Conservation (phyloP, 2,797 vertebrate genomes). For the Carduelis carduelis region DNA sequence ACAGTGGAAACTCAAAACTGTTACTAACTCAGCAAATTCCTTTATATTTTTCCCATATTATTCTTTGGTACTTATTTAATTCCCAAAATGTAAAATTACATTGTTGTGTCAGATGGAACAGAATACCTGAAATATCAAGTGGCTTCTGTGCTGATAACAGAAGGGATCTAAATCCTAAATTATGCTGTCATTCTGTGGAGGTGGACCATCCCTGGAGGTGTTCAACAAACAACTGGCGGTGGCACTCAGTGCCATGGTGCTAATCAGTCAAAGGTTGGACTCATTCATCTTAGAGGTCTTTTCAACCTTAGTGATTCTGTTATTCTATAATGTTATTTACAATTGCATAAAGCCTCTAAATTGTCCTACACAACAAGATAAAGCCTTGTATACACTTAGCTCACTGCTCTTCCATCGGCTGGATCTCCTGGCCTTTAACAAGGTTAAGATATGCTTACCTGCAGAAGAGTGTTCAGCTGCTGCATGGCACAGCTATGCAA, state of each 20-base stretch:
- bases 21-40: background rate
- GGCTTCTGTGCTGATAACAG: background rate
- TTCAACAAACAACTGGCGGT: fast-evolving
- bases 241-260: too few species aligned
- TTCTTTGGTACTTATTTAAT: background rate
- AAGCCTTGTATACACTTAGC: background rate
- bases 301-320: background rate
- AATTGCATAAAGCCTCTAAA: background rate
- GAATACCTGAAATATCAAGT: background rate
- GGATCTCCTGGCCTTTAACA: background rate
- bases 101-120: background rate
- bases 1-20: background rate
- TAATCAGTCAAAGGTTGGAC: fast-evolving
- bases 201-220: background rate
- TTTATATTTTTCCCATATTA: background rate
- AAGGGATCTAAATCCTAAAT: background rate
- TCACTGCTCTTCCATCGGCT: background rate
- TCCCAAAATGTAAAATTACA: background rate
- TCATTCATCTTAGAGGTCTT: background rate
- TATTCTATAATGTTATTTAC: background rate
- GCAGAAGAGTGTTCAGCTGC: background rate
- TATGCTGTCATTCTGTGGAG: background rate
- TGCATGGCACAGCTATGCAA: background rate
- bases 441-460: background rate
- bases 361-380: background rate